Percentiles rank a stretch among this genome's conserved stretches.
These are phyloP conservation scores for Hyperoodon ampullatus DNA, from an alignment of 2,113 vertebrate genomes.

Conservation along the genomic window DNA sequence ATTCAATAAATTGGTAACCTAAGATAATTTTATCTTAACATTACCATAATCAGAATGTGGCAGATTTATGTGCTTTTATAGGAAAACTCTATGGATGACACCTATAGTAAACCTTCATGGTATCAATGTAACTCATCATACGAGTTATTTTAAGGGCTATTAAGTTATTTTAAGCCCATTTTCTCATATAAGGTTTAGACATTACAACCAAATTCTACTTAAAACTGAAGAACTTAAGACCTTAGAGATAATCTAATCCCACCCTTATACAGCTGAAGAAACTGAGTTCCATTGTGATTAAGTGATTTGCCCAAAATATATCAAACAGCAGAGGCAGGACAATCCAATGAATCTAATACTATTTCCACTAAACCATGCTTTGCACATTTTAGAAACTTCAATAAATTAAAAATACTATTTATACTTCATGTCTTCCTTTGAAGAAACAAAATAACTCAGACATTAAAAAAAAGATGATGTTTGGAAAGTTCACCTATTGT, in stretches of 20 bases:
- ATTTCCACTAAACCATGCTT: slow-evolving; percentile 28
- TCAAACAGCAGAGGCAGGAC: neutral
- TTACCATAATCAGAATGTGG: slow-evolving; percentile 25
- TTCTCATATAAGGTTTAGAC: slow-evolving; percentile 16
- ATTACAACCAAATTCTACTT: slow-evolving; percentile 37
- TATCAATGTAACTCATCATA: neutral
- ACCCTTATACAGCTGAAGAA: neutral
- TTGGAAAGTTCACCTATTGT: slow-evolving; percentile 10
- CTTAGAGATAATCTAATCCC: neutral
- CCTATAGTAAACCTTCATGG: neutral
- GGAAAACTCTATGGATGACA: neutral
- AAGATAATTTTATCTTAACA: neutral
- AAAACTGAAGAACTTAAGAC: slow-evolving; percentile 30
- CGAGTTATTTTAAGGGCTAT: neutral
- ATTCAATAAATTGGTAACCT: neutral
- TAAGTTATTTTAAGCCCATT: neutral
- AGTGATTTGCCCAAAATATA: slow-evolving; percentile 16
- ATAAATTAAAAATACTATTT: slow-evolving; percentile 20
- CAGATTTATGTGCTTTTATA: neutral
- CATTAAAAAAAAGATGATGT: neutral
- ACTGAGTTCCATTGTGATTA: neutral
- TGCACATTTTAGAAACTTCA: slow-evolving; percentile 36
- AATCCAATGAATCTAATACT: neutral
- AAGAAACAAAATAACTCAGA: slow-evolving; percentile 32
- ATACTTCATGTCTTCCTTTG: neutral